Base-by-base conservation (phyloP, 1,140 invertebrate species). In the Marisa cornuarietis region DNA sequence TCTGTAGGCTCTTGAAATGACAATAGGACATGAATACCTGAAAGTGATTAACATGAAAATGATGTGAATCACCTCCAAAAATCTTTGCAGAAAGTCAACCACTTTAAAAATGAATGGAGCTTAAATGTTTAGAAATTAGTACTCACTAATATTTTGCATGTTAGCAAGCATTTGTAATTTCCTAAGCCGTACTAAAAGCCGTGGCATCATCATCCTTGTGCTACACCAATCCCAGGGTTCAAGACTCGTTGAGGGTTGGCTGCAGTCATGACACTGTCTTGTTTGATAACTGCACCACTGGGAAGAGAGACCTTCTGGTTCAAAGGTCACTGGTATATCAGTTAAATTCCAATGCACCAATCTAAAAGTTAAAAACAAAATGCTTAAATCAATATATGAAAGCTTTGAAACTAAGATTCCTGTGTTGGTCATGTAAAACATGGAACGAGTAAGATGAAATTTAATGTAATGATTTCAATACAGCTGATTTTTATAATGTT, bases 141-240 rank as follows among this genome's bases (percentile, higher is more conserved):
- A 24, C 14, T 18, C 68, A 81, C 82, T 73, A 13, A 63, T 24
- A 18, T 26, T n/a, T 51, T 82, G 69, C 54, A 58, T 66, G n/a
- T 82, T 76, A 5, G 79, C 77, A n/a, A 80, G 52, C 22, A 79
- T 81, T 13, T 71, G 61, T 49, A 83, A 51, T 31, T 76, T 68
- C 20, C 76, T 51, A 8, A 84, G 66, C 16, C 81, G 71, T 13
- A 80, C 68, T 10, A 73, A 79, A 13, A 82, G 42, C 10, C 83
- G 79, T 8, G 81, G 77, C 24, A 71, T 80, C 83, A 84, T 84
- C 31, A 80, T 79, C 26, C 83, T 75, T n/a, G 81, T 81, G 18
- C 68, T 66, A 73, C 83, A 84, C 81, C 81, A 82, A 31, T 79
- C 72, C 83, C 81, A 82, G 49, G 81, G 79, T 61, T 84, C 81